Evolutionary conservation across 2,113 vertebrate genomes (phyloP), one percentile per base, ranked within the genome.

Genomic region (Ictalurus furcatus): DNA sequence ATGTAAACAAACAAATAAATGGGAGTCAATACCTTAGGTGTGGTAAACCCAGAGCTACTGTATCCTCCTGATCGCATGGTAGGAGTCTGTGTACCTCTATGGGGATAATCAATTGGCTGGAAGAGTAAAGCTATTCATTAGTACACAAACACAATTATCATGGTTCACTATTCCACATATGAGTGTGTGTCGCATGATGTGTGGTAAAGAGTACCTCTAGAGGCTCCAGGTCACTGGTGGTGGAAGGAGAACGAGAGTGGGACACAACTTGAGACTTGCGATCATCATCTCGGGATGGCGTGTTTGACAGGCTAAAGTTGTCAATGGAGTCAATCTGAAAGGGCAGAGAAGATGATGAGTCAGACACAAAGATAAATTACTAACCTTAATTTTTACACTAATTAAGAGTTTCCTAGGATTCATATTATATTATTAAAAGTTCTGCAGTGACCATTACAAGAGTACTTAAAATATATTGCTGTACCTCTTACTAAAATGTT

Each of bases 291-390:
- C 97, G 92, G 58, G 97, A 97, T 17, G 96, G 96, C 17, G 97
- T 97, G 95, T 97, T 97, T 93, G 97, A 97, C 87, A 97, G 93
- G 2, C 96, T 98, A 93, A 97, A 98, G 95, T 90, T 91, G 88
- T 98, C 97, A 92, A 97, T 95, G 0, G 98, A 98, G 94, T 98
- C 97, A 94, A 97, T 96, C 98, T 98, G 94, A 89, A 91, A 74
- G 52, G 21, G 7, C 34, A 85, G n/a, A 19, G 63, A 82, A 6
- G 40, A 73, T 67, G 23, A 59, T 37, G 3, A 80, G 76, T 40
- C 16, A 85, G 4, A 87, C 58, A 88, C 44, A 34, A 6, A 84
- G 11, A 3, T 48, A 82, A 28, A 48, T 73, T 19, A 86, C 19
- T 30, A 71, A 65, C 25, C 59, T 56, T 76, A 34, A 76, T 54